Conservation (phyloP, 2,113 vertebrate genomes). For the Saguinus imperator region DNA sequence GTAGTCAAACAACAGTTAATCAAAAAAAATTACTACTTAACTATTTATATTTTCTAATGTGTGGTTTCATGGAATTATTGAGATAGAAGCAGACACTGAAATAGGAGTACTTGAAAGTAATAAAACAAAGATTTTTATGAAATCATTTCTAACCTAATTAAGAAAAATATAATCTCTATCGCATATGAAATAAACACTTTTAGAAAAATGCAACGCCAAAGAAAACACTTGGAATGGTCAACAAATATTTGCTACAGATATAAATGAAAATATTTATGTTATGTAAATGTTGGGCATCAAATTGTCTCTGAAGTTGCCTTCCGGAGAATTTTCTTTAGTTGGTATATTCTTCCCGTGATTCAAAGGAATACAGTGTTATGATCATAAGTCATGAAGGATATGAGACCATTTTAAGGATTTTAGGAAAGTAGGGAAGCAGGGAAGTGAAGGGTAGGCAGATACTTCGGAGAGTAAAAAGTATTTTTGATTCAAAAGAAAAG, state of each 20-base stretch:
- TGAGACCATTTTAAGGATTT: not conserved
- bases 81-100: not conserved
- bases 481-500: not conserved
- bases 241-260: not conserved
- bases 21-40: not conserved
- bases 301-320: not conserved
- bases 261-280: not conserved
- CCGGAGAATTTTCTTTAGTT: rapidly evolving
- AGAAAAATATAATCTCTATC: not conserved
- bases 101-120: not conserved
- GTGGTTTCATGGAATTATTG: not conserved
- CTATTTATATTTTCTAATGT: not conserved
- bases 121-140: not conserved
- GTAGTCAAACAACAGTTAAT: not conserved
- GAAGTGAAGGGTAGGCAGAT: rapidly evolving
- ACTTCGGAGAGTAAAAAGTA: too few species aligned
- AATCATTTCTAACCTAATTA: not conserved
- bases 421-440: not conserved
- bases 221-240: not conserved
- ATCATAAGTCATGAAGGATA: not conserved
- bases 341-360: not conserved
- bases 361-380: not conserved
- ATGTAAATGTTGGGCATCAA: not conserved
- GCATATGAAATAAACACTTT: not conserved
- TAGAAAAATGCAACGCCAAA: not conserved